Evolutionary conservation across 2,888 invertebrate genomes (phyloP).

Genomic region (Monopis laevigella): DNA sequence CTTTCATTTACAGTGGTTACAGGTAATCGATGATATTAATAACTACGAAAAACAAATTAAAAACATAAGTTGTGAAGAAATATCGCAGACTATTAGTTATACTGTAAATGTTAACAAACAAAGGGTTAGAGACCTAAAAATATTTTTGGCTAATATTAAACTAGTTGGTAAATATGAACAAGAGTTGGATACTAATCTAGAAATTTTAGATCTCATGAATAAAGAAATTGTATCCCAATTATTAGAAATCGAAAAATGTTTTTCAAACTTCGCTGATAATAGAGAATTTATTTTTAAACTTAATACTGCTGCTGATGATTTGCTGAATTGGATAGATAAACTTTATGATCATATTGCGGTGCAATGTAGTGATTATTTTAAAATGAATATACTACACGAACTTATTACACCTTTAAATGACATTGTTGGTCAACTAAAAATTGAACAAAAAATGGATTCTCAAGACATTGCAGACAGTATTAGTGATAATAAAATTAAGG

Average conservation of each 20-base stretch:
- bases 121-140: constrained; percentile 41
- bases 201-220: constrained; percentile 56
- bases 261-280: constrained; percentile 29
- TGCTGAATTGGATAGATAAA: constrained; percentile 47
- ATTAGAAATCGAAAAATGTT: constrained; percentile 37
- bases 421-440: no score
- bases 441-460: no score
- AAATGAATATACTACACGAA: constrained; percentile 32
- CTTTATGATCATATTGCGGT: constrained; percentile 41
- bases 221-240: constrained; percentile 32
- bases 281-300: constrained; percentile 35
- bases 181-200: constrained; percentile 38
- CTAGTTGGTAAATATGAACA: constrained; percentile 32
- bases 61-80: constrained; percentile 32
- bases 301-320: constrained; percentile 30
- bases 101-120: constrained; percentile 40
- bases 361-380: constrained; percentile 35
- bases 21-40: constrained; percentile 41
- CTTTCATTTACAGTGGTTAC: constrained; percentile 49
- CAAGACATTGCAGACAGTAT: constrained; percentile 32
- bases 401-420: constrained; percentile 44
- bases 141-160: constrained; percentile 36
- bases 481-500: constrained; percentile 33
- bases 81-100: constrained; percentile 38
- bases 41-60: constrained; percentile 29